phyloP scores from a whole-genome alignment of 2,888 invertebrate species.

The Listrodromus nycthemerus region DNA sequence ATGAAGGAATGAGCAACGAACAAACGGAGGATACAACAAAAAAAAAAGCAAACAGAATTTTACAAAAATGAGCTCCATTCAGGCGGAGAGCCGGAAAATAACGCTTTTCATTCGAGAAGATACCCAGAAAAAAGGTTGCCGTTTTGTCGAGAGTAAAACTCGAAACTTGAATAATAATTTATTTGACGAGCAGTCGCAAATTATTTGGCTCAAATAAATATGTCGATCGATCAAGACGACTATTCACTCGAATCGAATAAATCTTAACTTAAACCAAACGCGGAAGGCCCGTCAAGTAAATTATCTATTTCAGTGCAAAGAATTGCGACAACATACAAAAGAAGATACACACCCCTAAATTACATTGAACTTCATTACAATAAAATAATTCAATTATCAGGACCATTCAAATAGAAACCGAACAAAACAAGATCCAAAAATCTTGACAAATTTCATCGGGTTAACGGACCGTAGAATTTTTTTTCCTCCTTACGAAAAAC shows the following conservation, averaged over 20 bases:
- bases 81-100: not conserved
- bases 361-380: not conserved
- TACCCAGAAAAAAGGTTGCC: not conserved
- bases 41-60: not conserved
- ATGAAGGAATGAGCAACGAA: constrained; percentile 3
- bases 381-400: not conserved
- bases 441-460: not conserved
- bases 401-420: not conserved
- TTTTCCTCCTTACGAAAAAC: not conserved
- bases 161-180: too few species aligned
- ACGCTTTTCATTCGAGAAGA: not conserved
- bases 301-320: not conserved
- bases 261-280: too few species aligned
- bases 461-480: not conserved
- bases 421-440: not conserved
- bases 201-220: too few species aligned
- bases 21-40: not conserved
- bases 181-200: too few species aligned
- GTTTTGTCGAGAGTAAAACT: not conserved
- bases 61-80: not conserved
- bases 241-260: too few species aligned
- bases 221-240: too few species aligned
- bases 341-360: not conserved
- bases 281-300: not conserved
- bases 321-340: not conserved